Base-by-base conservation (phyloP, 2,113 vertebrate genomes). In the Eudyptes chrysolophus region DNA sequence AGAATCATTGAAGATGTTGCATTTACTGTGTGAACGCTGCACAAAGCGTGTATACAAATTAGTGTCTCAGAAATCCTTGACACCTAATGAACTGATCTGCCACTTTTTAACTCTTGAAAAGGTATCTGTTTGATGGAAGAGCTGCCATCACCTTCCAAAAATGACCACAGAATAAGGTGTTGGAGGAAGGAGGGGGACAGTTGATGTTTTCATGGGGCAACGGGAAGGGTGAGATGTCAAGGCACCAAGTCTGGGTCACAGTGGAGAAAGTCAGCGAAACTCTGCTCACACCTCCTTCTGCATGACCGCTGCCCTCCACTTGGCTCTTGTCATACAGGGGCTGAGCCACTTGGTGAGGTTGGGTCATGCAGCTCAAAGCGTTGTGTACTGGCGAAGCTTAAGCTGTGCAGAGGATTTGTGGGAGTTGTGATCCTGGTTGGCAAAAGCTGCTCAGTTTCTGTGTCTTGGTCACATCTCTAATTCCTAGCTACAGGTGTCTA, bases 261-360 rank as follows among this genome's bases (percentile, higher is more conserved):
- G 17, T 13, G 20, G n/a, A 88, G 46, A 55, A 75, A 29, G 15
- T 44, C 20, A 44, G 8, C 1, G 2, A n/a, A 80, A 51, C 24
- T 49, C 4, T 49, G 7, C 27, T 51, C 9, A 16, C 29, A 24
- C 26, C 21, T 78, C 26, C 38, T 83, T 83, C 44, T 9, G 2
- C 8, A 9, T 3, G n/a, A 68, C 9, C 3, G 2, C 34, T 61
- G 10, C 10, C 32, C 30, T 79, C 5, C 5, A 1, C 24, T 51
- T 64, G 57, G 13, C 30, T 87, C 29, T n/a, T 44, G 30, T 44
- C 27, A 24, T 9, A 48, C 9, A n/a, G 13, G 21, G 30, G 7
- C 32, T 66, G 64, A 81, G 18, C 7, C 42, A 49, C 21, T 13
- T 70, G 34, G 49, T 87, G 57, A 76, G 19, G 10, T 26, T 68